These are phyloP conservation scores for Lepas anatifera DNA, from an alignment of 2,888 invertebrate genomes.

Conservation along the genomic window DNA sequence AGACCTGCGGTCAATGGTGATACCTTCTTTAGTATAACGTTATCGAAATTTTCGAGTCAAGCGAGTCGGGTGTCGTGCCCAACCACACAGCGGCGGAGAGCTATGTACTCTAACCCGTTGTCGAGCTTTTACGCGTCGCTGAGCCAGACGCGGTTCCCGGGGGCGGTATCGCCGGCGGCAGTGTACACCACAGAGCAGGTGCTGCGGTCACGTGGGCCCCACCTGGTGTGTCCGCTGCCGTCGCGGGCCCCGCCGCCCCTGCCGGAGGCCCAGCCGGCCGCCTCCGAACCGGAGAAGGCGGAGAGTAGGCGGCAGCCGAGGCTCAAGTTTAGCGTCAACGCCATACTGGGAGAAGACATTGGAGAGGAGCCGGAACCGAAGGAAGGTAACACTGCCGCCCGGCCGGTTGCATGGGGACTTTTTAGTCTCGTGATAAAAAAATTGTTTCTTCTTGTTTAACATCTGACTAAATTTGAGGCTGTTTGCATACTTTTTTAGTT, in stretches of 20 bases:
- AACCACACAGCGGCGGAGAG: not conserved
- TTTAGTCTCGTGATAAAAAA: too few species aligned
- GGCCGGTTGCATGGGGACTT: too few species aligned
- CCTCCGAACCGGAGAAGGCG: too few species aligned
- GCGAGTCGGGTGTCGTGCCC: too few species aligned
- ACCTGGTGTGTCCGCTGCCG: not conserved
- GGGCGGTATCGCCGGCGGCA: not conserved
- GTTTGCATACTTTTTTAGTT: too few species aligned
- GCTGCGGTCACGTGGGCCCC: not conserved
- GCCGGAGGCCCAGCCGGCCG: not conserved
- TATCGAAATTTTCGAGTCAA: too few species aligned
- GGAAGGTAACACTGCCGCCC: too few species aligned
- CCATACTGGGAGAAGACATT: constrained; percentile 23
- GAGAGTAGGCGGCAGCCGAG: not conserved
- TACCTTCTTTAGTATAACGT: too few species aligned
- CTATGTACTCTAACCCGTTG: not conserved
- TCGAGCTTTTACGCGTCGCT: constrained; percentile 3
- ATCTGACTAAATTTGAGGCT: too few species aligned
- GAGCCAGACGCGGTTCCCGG: not conserved
- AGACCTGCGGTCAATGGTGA: too few species aligned
- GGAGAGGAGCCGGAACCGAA: not conserved
- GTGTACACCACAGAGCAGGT: not conserved
- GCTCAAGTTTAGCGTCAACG: constrained; percentile 25
- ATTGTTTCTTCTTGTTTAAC: too few species aligned
- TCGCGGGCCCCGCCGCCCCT: not conserved